Evolutionary conservation across 2,113 vertebrate genomes (phyloP).

Genomic region (Engystomops pustulosus): DNA sequence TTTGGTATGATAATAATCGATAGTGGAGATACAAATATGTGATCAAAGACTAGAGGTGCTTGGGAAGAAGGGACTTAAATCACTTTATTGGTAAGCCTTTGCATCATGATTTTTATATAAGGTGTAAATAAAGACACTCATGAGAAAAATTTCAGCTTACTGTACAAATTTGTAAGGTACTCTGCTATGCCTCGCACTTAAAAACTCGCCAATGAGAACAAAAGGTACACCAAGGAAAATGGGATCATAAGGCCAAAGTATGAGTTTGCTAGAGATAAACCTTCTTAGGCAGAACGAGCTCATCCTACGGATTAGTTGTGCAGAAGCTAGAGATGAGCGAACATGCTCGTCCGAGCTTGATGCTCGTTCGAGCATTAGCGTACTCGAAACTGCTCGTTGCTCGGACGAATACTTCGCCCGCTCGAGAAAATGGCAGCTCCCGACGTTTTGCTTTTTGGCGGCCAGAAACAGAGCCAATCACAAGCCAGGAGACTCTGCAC

Average conservation of each 20-base stretch:
- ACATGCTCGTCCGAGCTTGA: no score
- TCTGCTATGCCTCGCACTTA: constrained; percentile 1
- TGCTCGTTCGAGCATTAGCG: no score
- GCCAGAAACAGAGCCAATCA: no score
- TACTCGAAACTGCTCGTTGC: no score
- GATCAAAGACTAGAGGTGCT: constrained; percentile 5
- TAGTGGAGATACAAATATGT: constrained; percentile 17
- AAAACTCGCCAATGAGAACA: neutral
- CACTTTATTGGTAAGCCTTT: constrained; percentile 10
- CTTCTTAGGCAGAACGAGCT: neutral
- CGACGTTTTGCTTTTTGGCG: no score
- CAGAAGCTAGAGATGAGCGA: no score
- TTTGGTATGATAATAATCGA: constrained; percentile 35
- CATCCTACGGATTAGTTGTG: neutral
- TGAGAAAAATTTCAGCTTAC: constrained; percentile 12
- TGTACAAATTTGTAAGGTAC: constrained; percentile 28
- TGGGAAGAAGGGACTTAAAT: neutral
- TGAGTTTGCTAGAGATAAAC: neutral
- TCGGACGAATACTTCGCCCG: no score
- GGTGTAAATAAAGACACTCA: neutral
- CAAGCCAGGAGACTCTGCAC: no score
- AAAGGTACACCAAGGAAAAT: constrained; percentile 4
- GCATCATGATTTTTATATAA: constrained; percentile 33
- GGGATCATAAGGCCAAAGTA: neutral
- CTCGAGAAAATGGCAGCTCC: no score